phyloP scores from a whole-genome alignment of 2,888 invertebrate species.

The Cephus spinipes region DNA sequence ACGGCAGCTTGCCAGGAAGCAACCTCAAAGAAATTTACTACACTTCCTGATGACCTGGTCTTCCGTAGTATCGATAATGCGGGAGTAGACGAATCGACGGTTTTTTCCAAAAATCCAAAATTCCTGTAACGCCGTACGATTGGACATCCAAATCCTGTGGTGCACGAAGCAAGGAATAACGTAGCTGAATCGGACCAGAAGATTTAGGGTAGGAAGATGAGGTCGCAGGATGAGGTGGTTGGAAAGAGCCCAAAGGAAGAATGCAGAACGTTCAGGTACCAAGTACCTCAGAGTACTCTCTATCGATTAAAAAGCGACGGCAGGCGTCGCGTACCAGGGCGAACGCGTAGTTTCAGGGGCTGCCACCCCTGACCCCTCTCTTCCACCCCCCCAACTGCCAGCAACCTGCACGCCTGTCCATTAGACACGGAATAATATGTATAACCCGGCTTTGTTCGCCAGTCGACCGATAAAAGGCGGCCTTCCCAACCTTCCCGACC shows the following conservation, averaged over 20 bases:
- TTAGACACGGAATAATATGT: background rate
- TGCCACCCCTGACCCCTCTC: background rate
- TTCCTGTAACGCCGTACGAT: background rate
- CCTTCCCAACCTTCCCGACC: background rate
- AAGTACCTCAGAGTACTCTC: background rate
- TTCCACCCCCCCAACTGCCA: background rate
- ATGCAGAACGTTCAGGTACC: background rate
- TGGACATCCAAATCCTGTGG: too few relatives aligned
- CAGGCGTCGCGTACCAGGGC: background rate
- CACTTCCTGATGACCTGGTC: background rate
- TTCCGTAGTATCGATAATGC: background rate
- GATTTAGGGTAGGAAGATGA: background rate
- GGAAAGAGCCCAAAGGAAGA: background rate
- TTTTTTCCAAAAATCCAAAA: background rate
- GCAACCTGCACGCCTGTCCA: background rate
- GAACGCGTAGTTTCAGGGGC: background rate
- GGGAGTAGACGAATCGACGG: background rate
- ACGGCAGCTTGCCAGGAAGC: background rate
- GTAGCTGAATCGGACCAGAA: background rate
- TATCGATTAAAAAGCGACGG: background rate
- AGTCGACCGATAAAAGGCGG: background rate
- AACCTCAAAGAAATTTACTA: background rate
- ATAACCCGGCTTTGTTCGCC: background rate
- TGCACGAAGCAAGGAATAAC: background rate
- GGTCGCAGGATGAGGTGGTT: too few relatives aligned